Evolutionary conservation across 2,888 invertebrate species (phyloP).

Genomic region (Latrodectus elegans): DNA sequence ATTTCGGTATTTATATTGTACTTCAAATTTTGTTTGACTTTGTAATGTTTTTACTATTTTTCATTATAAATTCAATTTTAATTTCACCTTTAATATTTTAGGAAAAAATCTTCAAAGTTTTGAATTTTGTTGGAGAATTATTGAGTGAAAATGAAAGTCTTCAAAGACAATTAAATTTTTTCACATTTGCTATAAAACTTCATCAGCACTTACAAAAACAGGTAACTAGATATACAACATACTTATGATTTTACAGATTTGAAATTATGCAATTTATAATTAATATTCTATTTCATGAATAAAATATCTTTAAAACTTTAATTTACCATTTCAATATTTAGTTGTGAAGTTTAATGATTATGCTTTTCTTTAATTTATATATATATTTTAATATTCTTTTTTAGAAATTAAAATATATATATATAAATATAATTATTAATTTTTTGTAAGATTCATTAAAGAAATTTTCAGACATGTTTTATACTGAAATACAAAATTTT

Average conservation of each 20-base stretch:
- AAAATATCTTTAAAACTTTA: background rate
- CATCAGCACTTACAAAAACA: conserved; percentile 27
- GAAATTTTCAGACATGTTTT: too few relatives aligned
- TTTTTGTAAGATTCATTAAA: too few relatives aligned
- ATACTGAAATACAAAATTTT: too few relatives aligned
- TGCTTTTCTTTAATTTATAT: background rate
- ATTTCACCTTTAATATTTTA: background rate
- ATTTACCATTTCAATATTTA: background rate
- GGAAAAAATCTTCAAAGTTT: conserved; percentile 36
- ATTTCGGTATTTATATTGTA: too few relatives aligned
- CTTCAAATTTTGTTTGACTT: too few relatives aligned
- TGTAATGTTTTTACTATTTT: too few relatives aligned
- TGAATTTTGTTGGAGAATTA: conserved; percentile 1
- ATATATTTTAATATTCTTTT: background rate
- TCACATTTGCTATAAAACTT: background rate
- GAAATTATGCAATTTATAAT: background rate
- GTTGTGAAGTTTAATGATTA: background rate
- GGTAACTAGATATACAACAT: background rate
- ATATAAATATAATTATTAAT: too few relatives aligned
- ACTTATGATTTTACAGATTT: background rate
- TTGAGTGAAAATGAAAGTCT: conserved; percentile 9
- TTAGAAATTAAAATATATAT: too few relatives aligned
- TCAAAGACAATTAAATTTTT: background rate
- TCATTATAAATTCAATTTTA: too few relatives aligned
- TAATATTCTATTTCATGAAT: background rate